Percentiles rank a stretch among this genome's conserved stretches.
Conservation (phyloP, 2,797 vertebrate genomes). For the Peromyscus nudipes region DNA sequence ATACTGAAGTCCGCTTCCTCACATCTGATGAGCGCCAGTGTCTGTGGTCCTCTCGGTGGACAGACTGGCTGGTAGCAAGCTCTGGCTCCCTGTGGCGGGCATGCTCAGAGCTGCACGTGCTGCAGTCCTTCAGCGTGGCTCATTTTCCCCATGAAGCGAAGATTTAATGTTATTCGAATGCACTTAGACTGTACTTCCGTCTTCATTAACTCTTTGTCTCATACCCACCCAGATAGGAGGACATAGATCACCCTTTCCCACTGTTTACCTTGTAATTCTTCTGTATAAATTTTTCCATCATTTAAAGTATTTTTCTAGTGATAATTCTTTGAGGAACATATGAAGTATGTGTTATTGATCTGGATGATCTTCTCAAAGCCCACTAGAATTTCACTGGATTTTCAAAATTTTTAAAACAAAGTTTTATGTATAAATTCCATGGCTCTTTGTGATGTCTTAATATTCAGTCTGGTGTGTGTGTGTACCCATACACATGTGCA, state of each 20-base stretch:
- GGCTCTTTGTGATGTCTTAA: background rate
- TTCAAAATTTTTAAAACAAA: background rate
- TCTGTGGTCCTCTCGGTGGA: background rate
- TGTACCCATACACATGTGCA: background rate
- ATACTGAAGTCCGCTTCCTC: background rate
- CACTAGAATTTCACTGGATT: background rate
- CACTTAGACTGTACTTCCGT: background rate
- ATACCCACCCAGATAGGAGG: background rate
- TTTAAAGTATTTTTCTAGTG: background rate
- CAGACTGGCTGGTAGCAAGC: background rate
- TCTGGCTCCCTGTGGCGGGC: background rate
- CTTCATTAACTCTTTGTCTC: background rate
- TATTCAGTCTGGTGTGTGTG: background rate
- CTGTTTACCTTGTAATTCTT: background rate
- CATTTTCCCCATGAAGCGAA: background rate
- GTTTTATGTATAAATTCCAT: background rate
- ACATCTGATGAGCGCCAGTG: background rate
- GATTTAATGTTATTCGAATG: conserved; percentile 27
- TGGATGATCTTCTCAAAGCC: background rate
- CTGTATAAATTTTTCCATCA: background rate
- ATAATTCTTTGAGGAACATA: conserved; percentile 2
- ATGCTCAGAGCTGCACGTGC: background rate
- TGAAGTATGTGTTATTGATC: background rate
- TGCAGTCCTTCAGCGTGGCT: background rate
- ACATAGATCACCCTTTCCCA: background rate